A percentile compares a stretch with the other conserved stretches of the same genome.
These are phyloP conservation scores for Podilymbus podiceps DNA, from an alignment of 2,113 vertebrate species.

Conservation along the genomic window DNA sequence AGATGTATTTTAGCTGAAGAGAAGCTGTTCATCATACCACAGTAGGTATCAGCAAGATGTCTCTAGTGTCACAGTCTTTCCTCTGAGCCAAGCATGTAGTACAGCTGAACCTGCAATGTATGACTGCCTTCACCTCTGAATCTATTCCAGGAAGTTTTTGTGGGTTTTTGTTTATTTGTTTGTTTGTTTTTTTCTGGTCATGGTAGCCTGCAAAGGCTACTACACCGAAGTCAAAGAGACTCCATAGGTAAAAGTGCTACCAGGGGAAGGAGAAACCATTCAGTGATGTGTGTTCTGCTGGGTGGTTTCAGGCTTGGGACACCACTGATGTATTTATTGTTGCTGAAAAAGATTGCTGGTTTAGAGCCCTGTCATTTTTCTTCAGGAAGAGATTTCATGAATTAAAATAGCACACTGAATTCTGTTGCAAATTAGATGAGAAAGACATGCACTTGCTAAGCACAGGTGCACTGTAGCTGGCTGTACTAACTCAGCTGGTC, in stretches of 20 bases:
- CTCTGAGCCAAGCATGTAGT: background rate
- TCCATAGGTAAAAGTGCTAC: background rate
- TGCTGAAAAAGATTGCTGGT: background rate
- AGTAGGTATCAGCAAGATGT: background rate
- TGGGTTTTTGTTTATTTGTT: too few relatives aligned
- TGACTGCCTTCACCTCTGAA: background rate
- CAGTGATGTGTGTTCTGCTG: accelerated
- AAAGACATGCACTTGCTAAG: background rate
- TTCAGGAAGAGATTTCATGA: background rate
- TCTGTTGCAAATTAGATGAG: background rate
- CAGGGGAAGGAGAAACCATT: background rate
- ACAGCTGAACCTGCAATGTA: background rate
- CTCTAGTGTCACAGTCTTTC: background rate
- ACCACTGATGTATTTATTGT: background rate
- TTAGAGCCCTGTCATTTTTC: background rate
- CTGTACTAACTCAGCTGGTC: background rate
- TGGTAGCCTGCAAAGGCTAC: background rate
- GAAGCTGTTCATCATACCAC: background rate
- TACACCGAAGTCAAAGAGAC: background rate
- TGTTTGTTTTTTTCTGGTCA: background rate
- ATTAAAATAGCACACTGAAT: background rate
- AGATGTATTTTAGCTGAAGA: background rate
- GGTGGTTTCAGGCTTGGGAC: background rate
- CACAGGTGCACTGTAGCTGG: background rate
- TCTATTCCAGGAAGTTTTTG: background rate